Conservation (phyloP, 2,797 vertebrate species). For the Tangara arthus region DNA sequence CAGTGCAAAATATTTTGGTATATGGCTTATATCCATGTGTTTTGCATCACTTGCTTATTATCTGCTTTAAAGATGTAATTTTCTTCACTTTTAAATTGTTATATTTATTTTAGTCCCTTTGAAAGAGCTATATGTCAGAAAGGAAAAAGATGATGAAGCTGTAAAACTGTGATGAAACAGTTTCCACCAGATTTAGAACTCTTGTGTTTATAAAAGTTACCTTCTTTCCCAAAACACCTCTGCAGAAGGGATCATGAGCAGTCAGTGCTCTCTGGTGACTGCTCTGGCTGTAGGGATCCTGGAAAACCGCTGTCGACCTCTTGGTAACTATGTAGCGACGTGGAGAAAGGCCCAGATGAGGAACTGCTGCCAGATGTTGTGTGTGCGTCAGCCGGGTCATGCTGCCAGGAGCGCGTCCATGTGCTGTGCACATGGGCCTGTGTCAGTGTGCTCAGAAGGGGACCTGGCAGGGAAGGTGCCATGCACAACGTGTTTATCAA, state of each 20-base stretch:
- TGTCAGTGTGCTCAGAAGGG: accelerated
- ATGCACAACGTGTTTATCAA: accelerated
- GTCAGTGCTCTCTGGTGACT: neutral
- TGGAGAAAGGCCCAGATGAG: neutral
- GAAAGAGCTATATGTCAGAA: neutral
- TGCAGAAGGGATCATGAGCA: neutral
- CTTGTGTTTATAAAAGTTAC: neutral
- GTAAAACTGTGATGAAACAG: neutral
- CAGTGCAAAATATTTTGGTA: neutral
- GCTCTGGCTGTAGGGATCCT: neutral
- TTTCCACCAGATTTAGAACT: neutral
- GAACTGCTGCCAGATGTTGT: neutral
- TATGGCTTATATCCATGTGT: neutral
- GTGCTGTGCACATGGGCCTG: accelerated
- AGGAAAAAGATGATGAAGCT: neutral
- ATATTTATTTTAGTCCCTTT: neutral
- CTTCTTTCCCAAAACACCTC: neutral
- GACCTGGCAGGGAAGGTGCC: neutral
- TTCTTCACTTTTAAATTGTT: neutral
- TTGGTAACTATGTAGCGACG: accelerated
- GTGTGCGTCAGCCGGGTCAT: accelerated
- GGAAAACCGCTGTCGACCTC: neutral
- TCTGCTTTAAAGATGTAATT: neutral
- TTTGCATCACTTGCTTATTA: neutral
- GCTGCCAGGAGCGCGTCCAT: accelerated